These are phyloP conservation scores for Tretioscincus oriximinensis DNA, from an alignment of 2,113 vertebrate genomes.

Conservation along the genomic window DNA sequence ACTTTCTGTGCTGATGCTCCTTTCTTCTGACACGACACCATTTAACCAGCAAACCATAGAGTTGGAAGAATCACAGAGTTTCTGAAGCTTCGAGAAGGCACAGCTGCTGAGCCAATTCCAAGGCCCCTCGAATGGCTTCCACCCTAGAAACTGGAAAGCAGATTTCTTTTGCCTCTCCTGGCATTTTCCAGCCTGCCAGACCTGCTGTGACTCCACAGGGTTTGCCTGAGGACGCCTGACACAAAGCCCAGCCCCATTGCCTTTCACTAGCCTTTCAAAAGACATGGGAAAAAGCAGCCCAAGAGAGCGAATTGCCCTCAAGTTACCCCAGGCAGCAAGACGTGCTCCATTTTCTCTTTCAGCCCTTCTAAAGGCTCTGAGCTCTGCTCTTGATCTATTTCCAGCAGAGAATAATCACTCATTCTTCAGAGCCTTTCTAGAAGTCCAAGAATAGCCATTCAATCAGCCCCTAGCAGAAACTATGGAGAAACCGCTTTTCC, in stretches of 20 bases:
- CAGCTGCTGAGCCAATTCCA: constrained; percentile 21
- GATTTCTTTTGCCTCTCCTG: not conserved
- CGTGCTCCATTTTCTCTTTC: not conserved
- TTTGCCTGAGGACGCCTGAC: constrained; percentile 49
- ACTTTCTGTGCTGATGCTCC: not conserved
- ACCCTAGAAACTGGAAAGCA: not conserved
- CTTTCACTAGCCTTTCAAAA: fast-evolving
- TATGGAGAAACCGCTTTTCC: not conserved
- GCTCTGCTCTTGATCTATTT: constrained; percentile 1
- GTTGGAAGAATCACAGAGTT: no score
- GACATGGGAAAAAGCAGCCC: not conserved
- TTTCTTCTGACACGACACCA: no score
- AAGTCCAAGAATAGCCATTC: not conserved
- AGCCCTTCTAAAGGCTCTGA: not conserved
- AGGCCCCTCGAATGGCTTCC: constrained; percentile 16
- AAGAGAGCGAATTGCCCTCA: not conserved
- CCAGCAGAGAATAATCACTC: not conserved
- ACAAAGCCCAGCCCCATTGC: fast-evolving
- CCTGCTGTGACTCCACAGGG: not conserved
- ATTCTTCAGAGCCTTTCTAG: no score
- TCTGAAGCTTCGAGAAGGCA: not conserved
- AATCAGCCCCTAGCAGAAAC: not conserved
- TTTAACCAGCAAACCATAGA: no score
- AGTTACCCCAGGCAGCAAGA: not conserved
- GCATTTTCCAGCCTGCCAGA: constrained; percentile 28